Evolutionary conservation across 2,113 vertebrate species (phyloP).

Genomic region (Axis porcinus): DNA sequence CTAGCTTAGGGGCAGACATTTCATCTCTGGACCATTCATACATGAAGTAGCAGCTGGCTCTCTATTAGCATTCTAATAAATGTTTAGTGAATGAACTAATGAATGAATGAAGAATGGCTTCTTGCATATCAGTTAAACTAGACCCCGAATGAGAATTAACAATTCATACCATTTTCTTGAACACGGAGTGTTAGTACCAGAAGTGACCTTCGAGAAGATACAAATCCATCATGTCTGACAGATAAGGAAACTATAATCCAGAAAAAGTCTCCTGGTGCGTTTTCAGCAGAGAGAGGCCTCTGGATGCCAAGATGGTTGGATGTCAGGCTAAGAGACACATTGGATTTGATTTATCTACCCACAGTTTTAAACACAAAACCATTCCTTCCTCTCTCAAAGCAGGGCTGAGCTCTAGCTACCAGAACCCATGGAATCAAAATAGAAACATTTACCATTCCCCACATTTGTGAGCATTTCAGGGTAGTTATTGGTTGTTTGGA

Average conservation of each 20-base stretch:
- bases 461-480: conserved; percentile 65
- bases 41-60: not conserved
- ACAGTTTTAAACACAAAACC: not conserved
- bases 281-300: not conserved
- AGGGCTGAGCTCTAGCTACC: not conserved
- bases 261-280: not conserved
- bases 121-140: not conserved
- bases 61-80: not conserved
- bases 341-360: not conserved
- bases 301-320: not conserved
- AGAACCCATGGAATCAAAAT: not conserved
- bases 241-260: not conserved
- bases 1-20: not conserved
- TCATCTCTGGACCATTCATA: not conserved
- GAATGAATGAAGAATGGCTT: conserved; percentile 33
- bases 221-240: conserved; percentile 54
- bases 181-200: conserved; percentile 19
- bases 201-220: not conserved
- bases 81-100: not conserved
- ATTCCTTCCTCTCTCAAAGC: not conserved
- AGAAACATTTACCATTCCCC: conserved; percentile 65
- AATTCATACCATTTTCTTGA: conserved; percentile 54
- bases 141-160: conserved; percentile 36
- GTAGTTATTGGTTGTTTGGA: conserved; percentile 76
- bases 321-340: not conserved